These are phyloP conservation scores for Ectemnius cavifrons DNA, from an alignment of 2,888 invertebrate genomes.

Conservation along the genomic window DNA sequence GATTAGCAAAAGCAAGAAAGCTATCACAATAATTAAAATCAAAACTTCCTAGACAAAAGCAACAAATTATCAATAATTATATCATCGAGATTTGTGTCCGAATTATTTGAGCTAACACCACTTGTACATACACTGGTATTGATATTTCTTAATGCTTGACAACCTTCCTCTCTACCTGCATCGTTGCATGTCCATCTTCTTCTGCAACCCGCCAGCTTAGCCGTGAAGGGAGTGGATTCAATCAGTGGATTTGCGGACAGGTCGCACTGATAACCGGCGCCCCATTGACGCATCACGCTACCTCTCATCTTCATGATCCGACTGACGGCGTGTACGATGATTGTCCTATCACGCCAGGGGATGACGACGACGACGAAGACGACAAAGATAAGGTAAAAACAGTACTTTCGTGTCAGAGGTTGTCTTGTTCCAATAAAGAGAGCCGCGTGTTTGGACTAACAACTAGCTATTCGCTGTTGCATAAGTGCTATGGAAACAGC, in stretches of 20 bases:
- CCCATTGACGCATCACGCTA: conserved; percentile 69
- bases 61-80: no score
- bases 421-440: no score
- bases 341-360: conserved; percentile 71
- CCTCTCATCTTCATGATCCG: conserved; percentile 64
- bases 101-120: neutral
- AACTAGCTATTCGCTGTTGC: no score
- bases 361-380: conserved; percentile 91
- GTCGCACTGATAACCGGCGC: conserved; percentile 77
- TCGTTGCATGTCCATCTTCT: conserved; percentile 56
- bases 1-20: no score
- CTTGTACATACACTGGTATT: neutral
- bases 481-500: no score
- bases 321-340: conserved; percentile 62
- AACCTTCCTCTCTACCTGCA: conserved; percentile 35
- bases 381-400: conserved; percentile 88
- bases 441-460: no score
- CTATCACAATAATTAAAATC: no score
- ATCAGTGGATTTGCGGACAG: conserved; percentile 71
- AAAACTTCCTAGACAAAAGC: no score
- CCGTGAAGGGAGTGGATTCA: conserved; percentile 55
- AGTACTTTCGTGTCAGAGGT: conserved; percentile 29
- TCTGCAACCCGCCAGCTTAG: conserved; percentile 52
- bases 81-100: no score
- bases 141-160: conserved; percentile 25